phyloP scores from a whole-genome alignment of 2,797 vertebrate species.

The Naso thynnoides region DNA sequence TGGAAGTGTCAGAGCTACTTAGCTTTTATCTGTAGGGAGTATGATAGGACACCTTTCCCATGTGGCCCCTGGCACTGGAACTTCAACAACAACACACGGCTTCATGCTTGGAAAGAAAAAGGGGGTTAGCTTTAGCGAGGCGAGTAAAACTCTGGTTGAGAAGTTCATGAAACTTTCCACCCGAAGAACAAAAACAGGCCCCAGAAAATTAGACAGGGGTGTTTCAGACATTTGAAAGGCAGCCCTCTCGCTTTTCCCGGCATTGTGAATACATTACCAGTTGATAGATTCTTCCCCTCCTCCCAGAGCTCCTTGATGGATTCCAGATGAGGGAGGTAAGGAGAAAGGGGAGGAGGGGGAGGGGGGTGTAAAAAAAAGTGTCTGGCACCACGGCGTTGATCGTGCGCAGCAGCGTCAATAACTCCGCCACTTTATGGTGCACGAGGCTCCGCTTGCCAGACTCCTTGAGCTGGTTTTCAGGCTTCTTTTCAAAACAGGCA shows the following conservation, averaged over 20 bases:
- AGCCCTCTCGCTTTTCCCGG: slow-evolving; percentile 72
- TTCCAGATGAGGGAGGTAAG: slow-evolving; percentile 93
- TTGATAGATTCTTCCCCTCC: slow-evolving; percentile 80
- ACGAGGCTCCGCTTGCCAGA: slow-evolving; percentile 77
- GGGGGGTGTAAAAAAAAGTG: slow-evolving; percentile 81
- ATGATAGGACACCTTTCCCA: slow-evolving; percentile 72
- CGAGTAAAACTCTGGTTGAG: slow-evolving; percentile 60
- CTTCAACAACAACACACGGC: slow-evolving; percentile 48
- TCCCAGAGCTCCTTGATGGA: slow-evolving; percentile 88
- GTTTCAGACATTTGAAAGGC: slow-evolving; percentile 74
- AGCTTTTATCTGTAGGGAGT: slow-evolving; percentile 72
- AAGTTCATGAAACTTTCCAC: slow-evolving; percentile 53
- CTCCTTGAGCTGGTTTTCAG: slow-evolving; percentile 81
- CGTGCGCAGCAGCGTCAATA: slow-evolving; percentile 89
- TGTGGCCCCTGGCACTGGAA: slow-evolving; percentile 46
- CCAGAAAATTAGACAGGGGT: slow-evolving; percentile 62
- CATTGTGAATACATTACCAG: slow-evolving; percentile 86
- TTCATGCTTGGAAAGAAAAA: slow-evolving; percentile 24
- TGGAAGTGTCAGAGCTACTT: slow-evolving; percentile 75
- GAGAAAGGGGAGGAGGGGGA: slow-evolving; percentile 75
- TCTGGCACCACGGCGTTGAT: slow-evolving; percentile 92
- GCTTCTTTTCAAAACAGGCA: slow-evolving; percentile 52
- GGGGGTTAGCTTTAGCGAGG: neutral
- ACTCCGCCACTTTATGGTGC: slow-evolving; percentile 90
- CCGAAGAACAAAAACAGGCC: slow-evolving; percentile 66